Evolutionary conservation across 2,797 vertebrate species (phyloP), one percentile per base, ranked within the genome.

Genomic region (Aythya fuligula): DNA sequence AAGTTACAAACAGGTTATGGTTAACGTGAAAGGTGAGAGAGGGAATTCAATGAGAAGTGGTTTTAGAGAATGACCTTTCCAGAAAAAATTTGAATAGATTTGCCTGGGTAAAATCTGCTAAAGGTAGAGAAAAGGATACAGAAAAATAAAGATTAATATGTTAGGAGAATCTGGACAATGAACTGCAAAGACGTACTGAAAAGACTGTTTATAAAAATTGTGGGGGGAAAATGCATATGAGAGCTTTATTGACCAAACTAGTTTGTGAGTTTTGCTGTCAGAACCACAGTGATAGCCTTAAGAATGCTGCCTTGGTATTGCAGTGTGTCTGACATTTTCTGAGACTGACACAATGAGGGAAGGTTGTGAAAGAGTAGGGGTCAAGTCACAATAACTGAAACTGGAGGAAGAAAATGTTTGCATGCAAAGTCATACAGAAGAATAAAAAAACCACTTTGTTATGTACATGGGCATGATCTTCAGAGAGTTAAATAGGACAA

Each of bases 151-250:
- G 38, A 65, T 47, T 15, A 71, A 27, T 43, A 87, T 77, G 0
- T 58, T 90, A 71, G 8, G 4, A 49, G 49, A 71, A 51, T 11
- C 21, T 66, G 11, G 21, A 24, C 39, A 81, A 71, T 17, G 6
- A 67, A 66, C 0, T 9, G 10, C 13, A 57, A 57, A 89, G n/a
- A 1, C 0, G 0, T 60, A 39, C 10, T 73, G n/a, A 49, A 85
- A 75, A 66, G 6, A 27, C 5, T 49, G 9, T 57, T 94, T 69
- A 45, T 57, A 51, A 66, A 75, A 69, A 5, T 11, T 70, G 6
- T 6, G 3, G 20, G 13, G 20, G 4, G 10, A 58, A 74, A 86
- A 86, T 60, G 10, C 10, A 30, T 11, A 2, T 30, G 12, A 74
- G 10, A 41, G 1, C n/a, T 51, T 56, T 30, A 58, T 51, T 49